A percentile compares a stretch with the other conserved stretches of the same genome.
Conservation (phyloP, 2,113 vertebrate genomes). For the Oxyruncus cristatus region DNA sequence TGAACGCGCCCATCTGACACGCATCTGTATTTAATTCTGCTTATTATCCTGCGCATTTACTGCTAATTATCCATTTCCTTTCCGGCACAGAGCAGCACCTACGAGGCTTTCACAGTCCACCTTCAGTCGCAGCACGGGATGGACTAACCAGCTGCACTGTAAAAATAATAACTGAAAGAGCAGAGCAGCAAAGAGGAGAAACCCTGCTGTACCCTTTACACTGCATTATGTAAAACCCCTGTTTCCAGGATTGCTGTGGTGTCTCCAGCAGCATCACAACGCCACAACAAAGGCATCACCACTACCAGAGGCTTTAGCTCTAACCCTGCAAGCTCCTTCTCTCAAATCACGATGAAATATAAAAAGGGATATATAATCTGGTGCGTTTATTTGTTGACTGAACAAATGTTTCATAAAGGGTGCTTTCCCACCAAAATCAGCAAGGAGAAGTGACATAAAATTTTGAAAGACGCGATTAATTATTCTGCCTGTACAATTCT, state of each 20-base stretch:
- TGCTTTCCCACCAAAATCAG: not conserved
- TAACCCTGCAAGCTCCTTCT: not conserved
- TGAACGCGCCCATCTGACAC: fast-evolving
- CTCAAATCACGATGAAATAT: not conserved
- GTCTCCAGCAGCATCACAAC: not conserved
- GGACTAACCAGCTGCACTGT: not conserved
- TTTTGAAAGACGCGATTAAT: not conserved
- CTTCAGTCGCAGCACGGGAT: fast-evolving
- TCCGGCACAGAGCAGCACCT: not conserved
- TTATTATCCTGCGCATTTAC: fast-evolving
- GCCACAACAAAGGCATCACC: not conserved
- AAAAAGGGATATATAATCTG: not conserved
- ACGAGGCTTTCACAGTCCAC: not conserved
- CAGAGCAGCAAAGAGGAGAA: not conserved
- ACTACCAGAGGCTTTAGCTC: not conserved
- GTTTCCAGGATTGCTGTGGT: not conserved
- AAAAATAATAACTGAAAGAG: not conserved
- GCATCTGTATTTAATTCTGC: fast-evolving
- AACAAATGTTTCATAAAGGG: not conserved
- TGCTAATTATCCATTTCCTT: not conserved
- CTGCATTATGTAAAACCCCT: not conserved
- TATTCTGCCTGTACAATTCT: not conserved
- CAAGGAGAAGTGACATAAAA: not conserved
- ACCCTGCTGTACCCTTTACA: not conserved
- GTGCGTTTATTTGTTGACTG: not conserved